Evolutionary conservation across 2,113 vertebrate genomes (phyloP), one percentile per base, ranked within the genome.

Genomic region (Pterocles burchelli): DNA sequence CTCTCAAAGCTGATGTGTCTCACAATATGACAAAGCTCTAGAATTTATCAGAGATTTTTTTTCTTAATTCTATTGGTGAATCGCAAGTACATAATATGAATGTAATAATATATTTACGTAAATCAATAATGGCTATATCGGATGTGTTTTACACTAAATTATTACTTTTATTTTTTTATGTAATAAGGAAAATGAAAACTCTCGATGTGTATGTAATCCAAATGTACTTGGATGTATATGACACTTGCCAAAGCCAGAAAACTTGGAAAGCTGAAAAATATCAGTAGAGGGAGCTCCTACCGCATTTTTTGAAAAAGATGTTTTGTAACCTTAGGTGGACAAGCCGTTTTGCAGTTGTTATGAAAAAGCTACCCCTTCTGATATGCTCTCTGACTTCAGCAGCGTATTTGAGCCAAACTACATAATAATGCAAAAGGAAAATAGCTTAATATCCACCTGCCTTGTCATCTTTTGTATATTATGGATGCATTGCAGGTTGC

Each of bases 251-350:
- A 63, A 70, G 21, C 11, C 19, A 74, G 43, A 19, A 80, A 66
- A 8, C 31, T 87, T 22, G 61, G 45, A 46, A 78, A 58, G 21
- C 34, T 65, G 57, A 57, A 83, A 93, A 51, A 5, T 34, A 57
- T 36, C 96, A 77, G 79, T 76, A 97, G 97, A 96, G 96, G 96
- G 96, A 94, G 95, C 97, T 97, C 96, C 85, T 72, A 61, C 41
- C 11, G 80, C 95, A 95, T 70, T 18, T 76, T 58, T 96, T 70
- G n/a, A 22, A 76, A 51, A 13, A 29, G 15, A 16, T 28, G 8
- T 12, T 70, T 81, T 41, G 20, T 48, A 41, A 25, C 55, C 19
- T 65, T 51, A 43, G 20, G 55, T 74, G 77, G 94, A 57, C 29
- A 22, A 57, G 8, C 43, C 9, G 10, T 80, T 82, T 95, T 93